phyloP scores from a whole-genome alignment of 2,888 invertebrate species.

The Craniophora ligustri region DNA sequence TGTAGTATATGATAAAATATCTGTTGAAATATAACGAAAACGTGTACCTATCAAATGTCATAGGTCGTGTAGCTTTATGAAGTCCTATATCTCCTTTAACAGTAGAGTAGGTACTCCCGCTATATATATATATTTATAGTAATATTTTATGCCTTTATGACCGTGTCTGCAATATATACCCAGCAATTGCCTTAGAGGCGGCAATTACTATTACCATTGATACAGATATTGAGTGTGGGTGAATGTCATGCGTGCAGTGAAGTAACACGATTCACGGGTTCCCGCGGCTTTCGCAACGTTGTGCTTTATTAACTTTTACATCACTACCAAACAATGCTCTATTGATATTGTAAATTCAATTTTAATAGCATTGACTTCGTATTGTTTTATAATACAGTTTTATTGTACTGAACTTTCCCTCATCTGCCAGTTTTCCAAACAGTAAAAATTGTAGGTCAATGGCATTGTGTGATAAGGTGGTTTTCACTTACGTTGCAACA shows the following conservation, averaged over 20 bases:
- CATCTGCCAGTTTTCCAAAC: not conserved
- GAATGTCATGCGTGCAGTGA: conserved; percentile 39
- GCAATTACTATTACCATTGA: conserved; percentile 20
- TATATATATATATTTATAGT: too few relatives aligned
- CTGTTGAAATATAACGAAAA: too few relatives aligned
- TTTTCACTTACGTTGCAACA: conserved; percentile 7
- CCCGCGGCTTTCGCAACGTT: conserved; percentile 17
- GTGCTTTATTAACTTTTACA: conserved; percentile 33
- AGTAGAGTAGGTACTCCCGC: too few relatives aligned
- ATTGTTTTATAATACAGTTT: conserved; percentile 6
- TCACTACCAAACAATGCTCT: conserved; percentile 17
- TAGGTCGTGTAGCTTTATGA: too few relatives aligned
- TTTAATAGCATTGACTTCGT: conserved; percentile 4
- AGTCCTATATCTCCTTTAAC: too few relatives aligned
- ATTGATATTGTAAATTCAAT: conserved; percentile 20
- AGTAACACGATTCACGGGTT: conserved; percentile 21
- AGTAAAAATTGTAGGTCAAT: not conserved
- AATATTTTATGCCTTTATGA: too few relatives aligned
- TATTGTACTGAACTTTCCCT: conserved; percentile 20
- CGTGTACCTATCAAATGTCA: too few relatives aligned
- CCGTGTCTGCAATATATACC: too few relatives aligned
- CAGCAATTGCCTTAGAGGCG: too few relatives aligned
- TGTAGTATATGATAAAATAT: too few relatives aligned
- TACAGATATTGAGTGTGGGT: conserved; percentile 23
- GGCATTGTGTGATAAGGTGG: not conserved